Conservation (phyloP, 2,888 invertebrate genomes). For the Polyommatus iphigenia region DNA sequence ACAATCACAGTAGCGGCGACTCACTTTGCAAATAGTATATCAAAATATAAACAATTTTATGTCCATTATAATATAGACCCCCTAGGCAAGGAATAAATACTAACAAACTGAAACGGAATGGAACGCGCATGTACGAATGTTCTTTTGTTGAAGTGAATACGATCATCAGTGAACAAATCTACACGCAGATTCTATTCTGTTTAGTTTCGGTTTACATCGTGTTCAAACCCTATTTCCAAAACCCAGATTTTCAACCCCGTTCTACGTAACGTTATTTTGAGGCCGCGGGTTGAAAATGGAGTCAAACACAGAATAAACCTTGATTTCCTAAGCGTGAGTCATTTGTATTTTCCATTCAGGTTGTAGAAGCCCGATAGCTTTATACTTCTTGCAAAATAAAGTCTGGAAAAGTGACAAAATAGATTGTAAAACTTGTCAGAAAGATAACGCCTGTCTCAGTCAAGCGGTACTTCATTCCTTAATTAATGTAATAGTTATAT, state of each 20-base stretch:
- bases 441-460: conserved; percentile 27
- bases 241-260: too few relatives aligned
- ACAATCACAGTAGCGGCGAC: conserved; percentile 32
- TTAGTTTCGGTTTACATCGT: neutral
- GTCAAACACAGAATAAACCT: neutral
- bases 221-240: neutral
- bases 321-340: neutral
- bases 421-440: conserved; percentile 4
- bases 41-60: neutral
- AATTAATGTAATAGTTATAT: conserved; percentile 24
- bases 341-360: neutral
- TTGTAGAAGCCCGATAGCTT: neutral
- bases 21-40: conserved; percentile 30
- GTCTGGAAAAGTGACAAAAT: conserved; percentile 14
- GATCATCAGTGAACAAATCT: neutral
- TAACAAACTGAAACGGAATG: neutral
- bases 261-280: too few relatives aligned
- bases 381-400: conserved; percentile 33
- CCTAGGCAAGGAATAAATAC: conserved; percentile 9
- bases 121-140: neutral
- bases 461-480: conserved; percentile 12
- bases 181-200: neutral
- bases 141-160: neutral
- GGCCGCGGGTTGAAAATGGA: neutral
- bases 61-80: neutral